Base-by-base conservation (phyloP, 2,888 invertebrate genomes). In the Thymelicus acteon region DNA sequence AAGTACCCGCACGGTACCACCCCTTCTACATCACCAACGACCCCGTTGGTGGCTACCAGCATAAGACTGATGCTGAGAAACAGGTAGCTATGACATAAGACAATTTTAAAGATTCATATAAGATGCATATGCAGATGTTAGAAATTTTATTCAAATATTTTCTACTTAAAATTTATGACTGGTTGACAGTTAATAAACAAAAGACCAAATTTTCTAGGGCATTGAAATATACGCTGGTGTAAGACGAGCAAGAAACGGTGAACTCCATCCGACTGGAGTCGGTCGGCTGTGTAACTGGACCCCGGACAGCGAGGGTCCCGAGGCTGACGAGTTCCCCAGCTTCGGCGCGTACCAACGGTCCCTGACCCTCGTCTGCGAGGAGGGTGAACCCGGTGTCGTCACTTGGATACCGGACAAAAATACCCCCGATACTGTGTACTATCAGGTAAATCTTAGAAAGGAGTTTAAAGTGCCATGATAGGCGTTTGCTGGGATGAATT, bases 1-100 rank as follows among this genome's bases (percentile, higher is more conserved):
- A 96, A 31, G 92, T 95, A 54, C 97, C 98, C 0, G 98, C 98
- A 10, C 95, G 96, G 76, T 98, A 97, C 86, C 98, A 98, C 91
- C 98, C 98, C 54, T 98, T 98, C 94, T 97, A 97, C 90, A 98
- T 98, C 82, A 98, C 98, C 48, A 97, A 98, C 83, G 98, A 98
- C 88, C 95, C 97, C 0, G 95, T 98, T n/a, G 98, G 98, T 48
- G 98, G 98, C 1, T 98, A 96, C 86, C 96, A 96, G 79, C 96
- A 98, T 86, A 98, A 98, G 89, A 96, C 95, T 0, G 95, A 96
- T 0, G 96, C 96, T 77, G 98, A 98, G 87, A 96, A 95, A 87
- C 94, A 96, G 94, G 98, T 98, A 62, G 4, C 3, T 6, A 24
- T 44, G 31, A 24, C 13, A 15, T 62, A 0, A 10, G 0, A 47